Percentiles rank a stretch among this genome's conserved stretches.
phyloP scores from a whole-genome alignment of 2,797 vertebrate species.

The Helarctos malayanus region DNA sequence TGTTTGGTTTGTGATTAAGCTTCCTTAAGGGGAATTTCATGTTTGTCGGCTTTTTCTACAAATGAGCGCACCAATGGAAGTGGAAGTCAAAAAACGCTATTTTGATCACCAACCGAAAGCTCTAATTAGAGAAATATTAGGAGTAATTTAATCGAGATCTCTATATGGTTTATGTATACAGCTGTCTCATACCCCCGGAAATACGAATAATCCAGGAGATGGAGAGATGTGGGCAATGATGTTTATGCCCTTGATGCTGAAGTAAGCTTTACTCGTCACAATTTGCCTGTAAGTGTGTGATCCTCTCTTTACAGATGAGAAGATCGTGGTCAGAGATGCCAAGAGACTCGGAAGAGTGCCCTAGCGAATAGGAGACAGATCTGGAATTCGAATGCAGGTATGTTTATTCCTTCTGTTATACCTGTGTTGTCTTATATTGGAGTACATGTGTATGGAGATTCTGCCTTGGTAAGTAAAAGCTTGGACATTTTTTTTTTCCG shows the following conservation, averaged over 20 bases:
- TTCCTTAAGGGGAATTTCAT: constrained; percentile 25
- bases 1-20: constrained; percentile 3
- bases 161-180: not conserved
- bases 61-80: not conserved
- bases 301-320: not conserved
- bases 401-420: not conserved
- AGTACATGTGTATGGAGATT: not conserved
- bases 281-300: not conserved
- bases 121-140: constrained; percentile 7
- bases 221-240: not conserved
- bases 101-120: not conserved
- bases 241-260: not conserved
- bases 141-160: constrained; percentile 28
- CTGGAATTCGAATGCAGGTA: constrained; percentile 29
- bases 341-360: not conserved
- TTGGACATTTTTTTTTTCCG: not conserved
- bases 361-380: not conserved
- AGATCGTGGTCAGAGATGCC: not conserved
- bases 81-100: not conserved
- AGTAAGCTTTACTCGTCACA: not conserved
- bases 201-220: not conserved
- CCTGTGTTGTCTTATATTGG: not conserved
- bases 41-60: not conserved
- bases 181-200: not conserved
- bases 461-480: constrained; percentile 53